A percentile compares a stretch with the other conserved stretches of the same genome.
phyloP scores from a whole-genome alignment of 1,140 invertebrate genomes.

The Hirudo medicinalis region DNA sequence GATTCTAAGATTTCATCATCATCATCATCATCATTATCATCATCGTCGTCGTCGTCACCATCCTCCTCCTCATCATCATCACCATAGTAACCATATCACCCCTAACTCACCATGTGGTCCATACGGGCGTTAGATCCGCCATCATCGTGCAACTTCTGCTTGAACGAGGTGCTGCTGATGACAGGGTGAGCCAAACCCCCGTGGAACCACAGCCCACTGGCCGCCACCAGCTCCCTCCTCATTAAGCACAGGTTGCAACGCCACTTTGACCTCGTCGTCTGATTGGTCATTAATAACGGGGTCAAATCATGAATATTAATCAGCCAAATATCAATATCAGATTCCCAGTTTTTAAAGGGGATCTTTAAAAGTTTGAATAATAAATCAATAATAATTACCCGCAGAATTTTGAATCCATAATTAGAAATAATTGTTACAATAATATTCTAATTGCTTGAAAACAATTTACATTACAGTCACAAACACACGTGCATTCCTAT shows the following conservation, averaged over 20 bases:
- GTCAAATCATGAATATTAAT: too few species aligned
- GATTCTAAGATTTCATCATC: too few species aligned
- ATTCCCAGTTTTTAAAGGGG: too few species aligned
- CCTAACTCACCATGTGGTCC: background rate
- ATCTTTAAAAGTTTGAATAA: too few species aligned
- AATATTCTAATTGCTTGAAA: too few species aligned
- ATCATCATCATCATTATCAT: background rate
- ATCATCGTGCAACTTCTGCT: constrained; percentile 14
- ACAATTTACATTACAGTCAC: too few species aligned
- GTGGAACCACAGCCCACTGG: constrained; percentile 18
- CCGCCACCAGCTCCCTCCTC: constrained; percentile 12
- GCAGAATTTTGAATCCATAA: too few species aligned
- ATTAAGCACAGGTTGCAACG: constrained; percentile 17
- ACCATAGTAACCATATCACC: background rate
- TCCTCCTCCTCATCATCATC: background rate
- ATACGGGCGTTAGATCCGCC: background rate
- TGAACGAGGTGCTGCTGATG: constrained; percentile 16
- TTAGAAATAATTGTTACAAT: too few species aligned
- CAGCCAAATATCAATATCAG: too few species aligned
- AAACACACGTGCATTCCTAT: too few species aligned
- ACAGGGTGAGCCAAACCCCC: constrained; percentile 11
- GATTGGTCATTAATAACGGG: background rate
- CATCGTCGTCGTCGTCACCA: background rate
- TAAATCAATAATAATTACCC: too few species aligned
- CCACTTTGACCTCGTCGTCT: constrained; percentile 15